These are phyloP conservation scores for Galaxias olidus DNA, from an alignment of 2,797 vertebrate genomes.

Conservation along the genomic window DNA sequence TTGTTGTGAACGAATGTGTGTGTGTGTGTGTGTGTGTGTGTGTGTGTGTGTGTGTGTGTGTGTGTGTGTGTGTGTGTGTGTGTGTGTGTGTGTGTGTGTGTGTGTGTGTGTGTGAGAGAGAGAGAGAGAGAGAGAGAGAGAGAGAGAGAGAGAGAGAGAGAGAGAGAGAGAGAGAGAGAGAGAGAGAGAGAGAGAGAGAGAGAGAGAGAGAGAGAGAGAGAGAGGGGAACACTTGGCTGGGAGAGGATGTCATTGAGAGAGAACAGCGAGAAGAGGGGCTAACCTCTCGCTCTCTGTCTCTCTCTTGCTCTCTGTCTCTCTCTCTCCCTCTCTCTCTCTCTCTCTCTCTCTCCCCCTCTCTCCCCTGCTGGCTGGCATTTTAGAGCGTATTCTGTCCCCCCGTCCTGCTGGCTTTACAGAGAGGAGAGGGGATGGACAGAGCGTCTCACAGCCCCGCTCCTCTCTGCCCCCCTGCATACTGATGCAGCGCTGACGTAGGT, in stretches of 20 bases:
- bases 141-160: neutral
- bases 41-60: no score
- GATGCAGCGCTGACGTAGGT: slow-evolving; percentile 1
- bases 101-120: neutral
- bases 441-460: no score
- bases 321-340: neutral
- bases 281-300: neutral
- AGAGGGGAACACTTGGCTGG: slow-evolving; percentile 18
- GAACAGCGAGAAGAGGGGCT: slow-evolving; percentile 18
- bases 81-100: no score
- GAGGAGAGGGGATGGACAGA: slow-evolving; percentile 8
- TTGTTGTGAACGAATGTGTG: no score
- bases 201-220: neutral
- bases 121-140: neutral
- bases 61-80: no score
- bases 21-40: no score
- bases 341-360: slow-evolving; percentile 5
- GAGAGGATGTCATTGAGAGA: slow-evolving; percentile 14
- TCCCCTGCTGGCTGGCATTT: slow-evolving; percentile 20
- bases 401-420: neutral
- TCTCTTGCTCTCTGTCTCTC: neutral
- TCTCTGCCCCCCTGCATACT: neutral
- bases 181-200: no score
- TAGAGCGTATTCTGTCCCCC: slow-evolving; percentile 27
- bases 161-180: no score